Evolutionary conservation across 2,113 vertebrate genomes (phyloP), one percentile per base, ranked within the genome.

Genomic region (Leuciscus idus): DNA sequence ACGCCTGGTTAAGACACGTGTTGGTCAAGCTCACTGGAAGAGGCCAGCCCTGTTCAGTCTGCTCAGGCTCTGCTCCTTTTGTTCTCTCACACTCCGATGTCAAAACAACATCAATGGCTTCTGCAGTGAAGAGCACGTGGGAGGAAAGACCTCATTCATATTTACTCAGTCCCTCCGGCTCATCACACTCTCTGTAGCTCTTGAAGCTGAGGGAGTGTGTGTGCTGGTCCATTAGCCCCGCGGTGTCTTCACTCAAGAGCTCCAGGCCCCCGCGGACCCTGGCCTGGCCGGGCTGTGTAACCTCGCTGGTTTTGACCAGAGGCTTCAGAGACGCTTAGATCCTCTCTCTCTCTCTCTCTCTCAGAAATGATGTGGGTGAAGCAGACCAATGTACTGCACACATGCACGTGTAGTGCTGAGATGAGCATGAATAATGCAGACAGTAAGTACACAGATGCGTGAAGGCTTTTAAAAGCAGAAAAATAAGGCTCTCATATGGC

Each of bases 371-470:
- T 57, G 84, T 30, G 87, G 87, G 83, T 73, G 87, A 91, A 86
- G 76, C 70, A 86, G 81, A 77, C 84, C 76, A 80, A 46, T 57
- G 43, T 73, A 81, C 28, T 85, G 62, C 17, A 86, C 66, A 81
- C 78, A 80, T 87, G 87, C 86, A 85, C 55, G 6, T 55, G 52
- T 6, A 21, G 19, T 55, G 17, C 52, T 55, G 89, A 86, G 78
- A 89, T 33, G 62, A n/a, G 43, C 90, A 93, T 94, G 64, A 89
- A 94, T 94, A 92, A 94, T 92, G 90, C 79, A 94, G 91, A 46
- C 3, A 28, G 23, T 52, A 78, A 62, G 75, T 68, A 86, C 70
- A 81, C 36, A 30, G 43, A 75, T 75, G 23, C 33, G 70, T 68
- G 59, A 30, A 5, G 86, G 89, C 88, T 91, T 93, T 91, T 92